phyloP scores from a whole-genome alignment of 2,888 invertebrate species.

The Eueremaeus valkanovi region DNA sequence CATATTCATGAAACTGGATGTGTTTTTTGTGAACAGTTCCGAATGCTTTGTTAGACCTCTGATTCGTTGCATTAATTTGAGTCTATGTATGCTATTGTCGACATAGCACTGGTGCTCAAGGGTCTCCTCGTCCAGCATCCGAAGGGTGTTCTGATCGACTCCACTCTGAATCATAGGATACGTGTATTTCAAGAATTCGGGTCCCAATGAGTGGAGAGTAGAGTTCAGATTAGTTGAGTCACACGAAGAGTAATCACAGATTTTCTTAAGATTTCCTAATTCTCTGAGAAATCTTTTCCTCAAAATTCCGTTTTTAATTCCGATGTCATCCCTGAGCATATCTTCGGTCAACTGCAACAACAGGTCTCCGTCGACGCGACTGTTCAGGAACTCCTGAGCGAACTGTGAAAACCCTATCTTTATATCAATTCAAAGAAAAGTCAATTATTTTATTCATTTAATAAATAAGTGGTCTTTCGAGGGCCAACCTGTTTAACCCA shows the following conservation, averaged over 20 bases:
- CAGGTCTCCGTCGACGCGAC: conserved; percentile 94
- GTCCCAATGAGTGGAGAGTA: conserved; percentile 74
- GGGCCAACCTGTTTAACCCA: conserved; percentile 83
- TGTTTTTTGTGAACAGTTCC: too few relatives aligned
- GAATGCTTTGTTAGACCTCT: conserved; percentile 26
- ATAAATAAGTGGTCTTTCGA: neutral
- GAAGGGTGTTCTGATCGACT: conserved; percentile 81
- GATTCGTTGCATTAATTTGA: conserved; percentile 62
- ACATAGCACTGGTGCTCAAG: conserved; percentile 84
- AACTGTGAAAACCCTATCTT: conserved; percentile 83
- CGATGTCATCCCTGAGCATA: conserved; percentile 87
- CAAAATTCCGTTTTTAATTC: conserved; percentile 85
- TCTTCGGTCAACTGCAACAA: conserved; percentile 85
- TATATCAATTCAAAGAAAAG: neutral
- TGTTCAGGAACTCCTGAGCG: conserved; percentile 75
- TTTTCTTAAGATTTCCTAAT: conserved; percentile 83
- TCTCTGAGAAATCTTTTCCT: conserved; percentile 88
- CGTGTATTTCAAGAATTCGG: conserved; percentile 91
- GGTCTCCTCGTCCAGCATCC: conserved; percentile 80
- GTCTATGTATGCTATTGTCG: conserved; percentile 86
- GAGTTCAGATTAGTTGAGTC: conserved; percentile 85
- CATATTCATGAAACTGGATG: neutral
- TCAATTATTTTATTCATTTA: neutral
- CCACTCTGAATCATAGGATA: conserved; percentile 94
- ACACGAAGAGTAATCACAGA: conserved; percentile 92